Percentiles rank a stretch among this genome's conserved stretches.
Conservation (phyloP, 37 sponge, comb jelly and placozoan species). For the Mnemiopsis leidyi region DNA sequence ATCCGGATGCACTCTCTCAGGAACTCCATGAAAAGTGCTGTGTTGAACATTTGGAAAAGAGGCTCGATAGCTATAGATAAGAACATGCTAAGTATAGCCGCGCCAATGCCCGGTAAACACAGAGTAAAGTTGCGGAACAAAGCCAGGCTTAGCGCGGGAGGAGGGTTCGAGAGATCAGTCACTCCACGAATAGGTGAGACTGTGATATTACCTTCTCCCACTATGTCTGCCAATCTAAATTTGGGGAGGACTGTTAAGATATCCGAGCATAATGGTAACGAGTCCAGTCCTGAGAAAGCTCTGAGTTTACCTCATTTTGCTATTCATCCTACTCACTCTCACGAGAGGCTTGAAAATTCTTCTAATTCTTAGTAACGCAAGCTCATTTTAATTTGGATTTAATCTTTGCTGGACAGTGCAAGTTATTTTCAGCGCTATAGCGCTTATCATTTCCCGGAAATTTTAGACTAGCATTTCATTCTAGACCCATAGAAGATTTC, state of each 20-base stretch:
- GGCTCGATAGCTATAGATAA: not conserved
- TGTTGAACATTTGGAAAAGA: not conserved
- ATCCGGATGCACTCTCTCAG: constrained; percentile 24
- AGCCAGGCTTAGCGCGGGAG: not conserved
- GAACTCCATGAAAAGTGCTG: not conserved
- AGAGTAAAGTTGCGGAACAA: not conserved
- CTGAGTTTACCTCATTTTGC: too few relatives aligned
- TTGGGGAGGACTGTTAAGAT: not conserved
- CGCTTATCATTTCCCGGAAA: not conserved
- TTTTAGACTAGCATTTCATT: not conserved
- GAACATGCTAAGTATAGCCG: not conserved
- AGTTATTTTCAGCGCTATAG: not conserved
- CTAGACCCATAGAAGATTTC: not conserved
- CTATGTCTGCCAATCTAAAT: not conserved
- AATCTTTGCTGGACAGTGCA: not conserved
- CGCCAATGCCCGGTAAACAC: not conserved
- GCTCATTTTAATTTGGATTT: not conserved
- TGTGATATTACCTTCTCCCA: not conserved
- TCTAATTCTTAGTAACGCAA: not conserved
- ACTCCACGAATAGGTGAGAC: not conserved
- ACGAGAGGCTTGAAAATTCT: not conserved
- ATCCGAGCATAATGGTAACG: too few relatives aligned
- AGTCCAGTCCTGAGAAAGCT: too few relatives aligned
- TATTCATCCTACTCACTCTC: not conserved
- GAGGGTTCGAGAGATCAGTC: not conserved